Evolutionary conservation across 2,888 invertebrate genomes (phyloP).

Genomic region (Drosophila trichaetosa): DNA sequence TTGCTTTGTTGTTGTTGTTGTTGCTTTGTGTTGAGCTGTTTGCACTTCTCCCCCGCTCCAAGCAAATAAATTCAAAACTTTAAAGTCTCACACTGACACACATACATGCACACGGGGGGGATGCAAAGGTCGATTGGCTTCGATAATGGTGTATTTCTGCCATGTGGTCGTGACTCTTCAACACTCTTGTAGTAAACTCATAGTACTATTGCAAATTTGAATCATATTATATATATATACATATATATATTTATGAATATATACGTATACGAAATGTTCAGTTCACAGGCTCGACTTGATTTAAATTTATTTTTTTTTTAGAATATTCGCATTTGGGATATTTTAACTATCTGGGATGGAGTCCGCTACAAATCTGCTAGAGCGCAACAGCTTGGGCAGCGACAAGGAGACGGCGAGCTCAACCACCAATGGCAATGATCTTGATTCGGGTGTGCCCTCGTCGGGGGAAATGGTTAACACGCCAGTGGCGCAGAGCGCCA

Average conservation of each 20-base stretch:
- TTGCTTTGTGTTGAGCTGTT: conserved; percentile 3
- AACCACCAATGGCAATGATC: conserved; percentile 19
- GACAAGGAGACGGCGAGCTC: conserved; percentile 14
- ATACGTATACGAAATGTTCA: background rate
- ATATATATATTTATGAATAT: background rate
- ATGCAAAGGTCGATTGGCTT: conserved; percentile 35
- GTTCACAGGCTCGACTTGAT: conserved; percentile 6
- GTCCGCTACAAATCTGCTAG: conserved; percentile 26
- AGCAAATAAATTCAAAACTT: conserved; percentile 8
- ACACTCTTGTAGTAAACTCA: background rate
- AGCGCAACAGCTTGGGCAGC: conserved; percentile 33
- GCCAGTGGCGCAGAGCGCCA: conserved; percentile 13
- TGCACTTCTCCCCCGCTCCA: background rate
- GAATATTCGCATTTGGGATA: conserved; percentile 27
- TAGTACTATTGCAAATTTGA: conserved; percentile 8
- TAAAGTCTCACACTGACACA: conserved; percentile 3
- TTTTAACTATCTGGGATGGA: conserved; percentile 35
- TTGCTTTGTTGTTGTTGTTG: conserved; percentile 20
- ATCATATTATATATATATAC: background rate
- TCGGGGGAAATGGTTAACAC: conserved; percentile 38
- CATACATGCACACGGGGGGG: background rate
- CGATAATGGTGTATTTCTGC: conserved; percentile 9
- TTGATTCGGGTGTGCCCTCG: conserved; percentile 44
- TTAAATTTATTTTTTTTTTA: conserved; percentile 7
- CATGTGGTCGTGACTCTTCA: conserved; percentile 23